Evolutionary conservation across 2,888 invertebrate species (phyloP).

Genomic region (Diaphora mendica): DNA sequence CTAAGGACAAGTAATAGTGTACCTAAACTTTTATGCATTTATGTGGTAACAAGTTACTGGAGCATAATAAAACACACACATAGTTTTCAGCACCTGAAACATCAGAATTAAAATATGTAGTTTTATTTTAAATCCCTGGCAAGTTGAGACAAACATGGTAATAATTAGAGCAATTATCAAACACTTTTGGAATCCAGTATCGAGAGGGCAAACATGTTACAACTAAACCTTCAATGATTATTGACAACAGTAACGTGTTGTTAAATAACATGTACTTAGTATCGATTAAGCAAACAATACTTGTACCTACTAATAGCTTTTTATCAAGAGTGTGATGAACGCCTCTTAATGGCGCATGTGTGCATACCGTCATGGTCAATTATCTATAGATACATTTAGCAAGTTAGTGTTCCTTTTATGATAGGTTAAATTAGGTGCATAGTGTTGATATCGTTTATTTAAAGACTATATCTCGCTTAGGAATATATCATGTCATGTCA

Average conservation of each 20-base stretch:
- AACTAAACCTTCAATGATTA: constrained; percentile 8
- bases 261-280: constrained; percentile 7
- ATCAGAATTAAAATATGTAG: too few relatives aligned
- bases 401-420: background rate
- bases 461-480: too few relatives aligned
- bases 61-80: background rate
- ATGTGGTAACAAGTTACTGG: background rate
- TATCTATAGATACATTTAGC: constrained; percentile 5
- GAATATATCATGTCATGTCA: too few relatives aligned
- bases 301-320: constrained; percentile 15
- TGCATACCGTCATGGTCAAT: constrained; percentile 4
- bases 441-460: background rate
- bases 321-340: constrained; percentile 17
- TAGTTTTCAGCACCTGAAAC: too few relatives aligned
- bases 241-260: constrained; percentile 8
- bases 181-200: too few relatives aligned
- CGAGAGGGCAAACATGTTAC: background rate
- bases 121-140: too few relatives aligned
- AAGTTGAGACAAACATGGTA: too few relatives aligned
- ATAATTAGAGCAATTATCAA: background rate
- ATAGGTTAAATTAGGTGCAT: background rate
- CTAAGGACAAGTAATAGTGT: too few relatives aligned
- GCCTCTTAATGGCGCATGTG: constrained; percentile 10
- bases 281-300: constrained; percentile 19
- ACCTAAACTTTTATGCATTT: too few relatives aligned